phyloP scores from a whole-genome alignment of 2,113 vertebrate species.

The Andinoacara biseriatus region DNA sequence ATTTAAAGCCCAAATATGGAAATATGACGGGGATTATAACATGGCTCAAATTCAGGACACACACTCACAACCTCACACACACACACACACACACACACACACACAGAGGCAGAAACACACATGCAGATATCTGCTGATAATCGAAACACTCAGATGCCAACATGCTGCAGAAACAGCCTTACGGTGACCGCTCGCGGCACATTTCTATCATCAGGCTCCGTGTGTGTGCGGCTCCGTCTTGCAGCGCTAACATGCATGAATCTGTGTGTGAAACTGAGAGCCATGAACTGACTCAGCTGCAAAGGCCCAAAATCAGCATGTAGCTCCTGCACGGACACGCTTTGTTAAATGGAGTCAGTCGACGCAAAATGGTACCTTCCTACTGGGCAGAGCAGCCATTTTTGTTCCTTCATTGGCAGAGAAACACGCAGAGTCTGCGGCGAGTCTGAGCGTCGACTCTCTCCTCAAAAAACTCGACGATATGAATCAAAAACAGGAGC shows the following conservation, averaged over 20 bases:
- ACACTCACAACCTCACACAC: background rate
- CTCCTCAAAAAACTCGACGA: background rate
- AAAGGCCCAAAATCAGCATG: background rate
- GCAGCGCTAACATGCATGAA: background rate
- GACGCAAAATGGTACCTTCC: slow-evolving; percentile 34
- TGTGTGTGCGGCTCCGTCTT: background rate
- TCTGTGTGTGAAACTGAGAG: background rate
- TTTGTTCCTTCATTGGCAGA: background rate
- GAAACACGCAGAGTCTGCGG: background rate
- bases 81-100: background rate
- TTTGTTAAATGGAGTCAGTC: slow-evolving; percentile 31
- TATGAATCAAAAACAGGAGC: background rate
- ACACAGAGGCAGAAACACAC: background rate
- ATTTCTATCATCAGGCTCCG: slow-evolving; percentile 6
- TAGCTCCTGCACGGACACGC: background rate
- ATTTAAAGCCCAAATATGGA: slow-evolving; percentile 51
- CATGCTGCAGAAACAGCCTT: background rate
- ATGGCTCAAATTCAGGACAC: slow-evolving; percentile 36
- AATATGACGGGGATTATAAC: slow-evolving; percentile 63
- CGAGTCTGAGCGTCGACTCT: background rate
- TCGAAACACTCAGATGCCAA: background rate
- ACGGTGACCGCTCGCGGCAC: background rate
- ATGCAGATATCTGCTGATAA: slow-evolving; percentile 1
- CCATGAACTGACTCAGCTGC: background rate
- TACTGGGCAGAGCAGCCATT: slow-evolving; percentile 10